Base-by-base conservation (phyloP, 2,113 vertebrate species). In the Pheucticus melanocephalus region DNA sequence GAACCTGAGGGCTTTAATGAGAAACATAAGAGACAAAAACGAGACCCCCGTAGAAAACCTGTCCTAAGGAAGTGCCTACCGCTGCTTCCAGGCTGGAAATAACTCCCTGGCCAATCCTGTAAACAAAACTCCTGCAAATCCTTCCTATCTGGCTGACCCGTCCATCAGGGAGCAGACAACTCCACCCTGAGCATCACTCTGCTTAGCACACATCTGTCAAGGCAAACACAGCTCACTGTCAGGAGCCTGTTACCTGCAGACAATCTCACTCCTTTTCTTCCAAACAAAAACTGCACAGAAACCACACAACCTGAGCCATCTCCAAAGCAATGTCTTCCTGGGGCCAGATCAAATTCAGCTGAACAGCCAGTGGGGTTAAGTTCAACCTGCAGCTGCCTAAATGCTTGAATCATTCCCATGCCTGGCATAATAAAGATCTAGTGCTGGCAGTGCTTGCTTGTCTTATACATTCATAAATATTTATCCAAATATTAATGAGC, bases 371-470 rank as follows among this genome's bases (percentile, higher is more conserved):
- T 54, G 63, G 71, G 86, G 72, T 51, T 69, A 71, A 79, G 70
- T 85, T 90, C 83, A 92, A 88, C 44, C 31, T 60, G 81, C 75
- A 65, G 85, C 94, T 77, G 82, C 86, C 93, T 94, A 90, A 93
- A 81, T 84, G 86, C 57, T 78, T 77, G 86, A 81, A 83, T 64
- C 90, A 88, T 92, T 88, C 94, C 78, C 59, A 50, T 63, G 86
- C 45, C 83, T 93, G 54, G 77, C 66, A 82, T 94, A 91, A 97
- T 94, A 95, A 95, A 95, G 95, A 95, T 92, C 93, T 79, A 91
- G 60, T 64, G 65, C 90, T 87, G 78, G 68, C 83, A 77, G 66
- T 63, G 57, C 56, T 86, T 93, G 75, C 78, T 90, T 91, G 86
- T 83, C 76, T 94, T 94, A 94, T 85, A 80, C 39, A 44, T 75